phyloP scores from a whole-genome alignment of 2,113 vertebrate species.

The Pseudopipra pipra region DNA sequence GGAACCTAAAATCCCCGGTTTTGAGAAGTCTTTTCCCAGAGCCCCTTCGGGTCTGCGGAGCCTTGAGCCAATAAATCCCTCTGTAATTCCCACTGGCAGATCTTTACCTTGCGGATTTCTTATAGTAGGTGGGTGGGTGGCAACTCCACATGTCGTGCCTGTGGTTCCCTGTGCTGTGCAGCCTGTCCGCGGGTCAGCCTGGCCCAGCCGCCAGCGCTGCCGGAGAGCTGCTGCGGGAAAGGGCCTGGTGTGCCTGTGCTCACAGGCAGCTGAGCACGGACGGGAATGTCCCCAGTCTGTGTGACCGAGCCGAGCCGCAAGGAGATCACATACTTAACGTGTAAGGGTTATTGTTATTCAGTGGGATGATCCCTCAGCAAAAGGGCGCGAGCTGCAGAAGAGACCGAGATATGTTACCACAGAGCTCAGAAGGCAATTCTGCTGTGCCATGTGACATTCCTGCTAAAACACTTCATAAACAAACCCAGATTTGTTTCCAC shows the following conservation, averaged over 20 bases:
- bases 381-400: not conserved
- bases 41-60: accelerated
- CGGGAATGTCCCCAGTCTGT: accelerated
- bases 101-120: accelerated
- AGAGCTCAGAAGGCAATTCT: not conserved
- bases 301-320: accelerated
- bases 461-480: accelerated
- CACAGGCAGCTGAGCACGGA: not conserved
- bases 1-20: accelerated
- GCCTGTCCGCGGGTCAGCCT: accelerated
- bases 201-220: accelerated
- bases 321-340: accelerated
- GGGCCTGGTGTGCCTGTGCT: accelerated
- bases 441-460: accelerated
- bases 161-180: accelerated
- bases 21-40: not conserved
- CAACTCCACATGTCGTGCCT: accelerated
- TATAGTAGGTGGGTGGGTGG: accelerated
- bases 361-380: not conserved
- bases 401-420: accelerated
- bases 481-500: not conserved
- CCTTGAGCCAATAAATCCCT: accelerated
- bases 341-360: accelerated
- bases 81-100: accelerated
- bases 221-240: accelerated